Conservation (phyloP, 64 coral and sea anemone genomes). For the Astreopora myriophthalma region DNA sequence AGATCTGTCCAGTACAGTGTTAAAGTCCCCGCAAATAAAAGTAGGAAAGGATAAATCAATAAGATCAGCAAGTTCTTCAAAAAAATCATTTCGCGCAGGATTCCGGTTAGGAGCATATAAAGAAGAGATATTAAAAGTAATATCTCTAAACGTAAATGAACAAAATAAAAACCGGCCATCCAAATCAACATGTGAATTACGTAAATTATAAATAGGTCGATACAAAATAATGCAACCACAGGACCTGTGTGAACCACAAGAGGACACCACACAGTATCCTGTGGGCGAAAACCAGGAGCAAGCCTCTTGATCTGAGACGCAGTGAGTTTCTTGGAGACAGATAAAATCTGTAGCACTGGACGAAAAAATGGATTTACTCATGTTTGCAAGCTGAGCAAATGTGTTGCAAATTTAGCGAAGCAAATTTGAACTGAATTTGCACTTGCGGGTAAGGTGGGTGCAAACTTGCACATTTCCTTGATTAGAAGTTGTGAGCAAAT, state of each 20-base stretch:
- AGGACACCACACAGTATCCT: background rate
- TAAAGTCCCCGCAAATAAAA: background rate
- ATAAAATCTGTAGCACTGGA: too few species aligned
- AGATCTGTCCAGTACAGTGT: too few species aligned
- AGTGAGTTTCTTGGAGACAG: too few species aligned
- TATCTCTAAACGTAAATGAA: background rate
- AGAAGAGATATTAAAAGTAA: background rate
- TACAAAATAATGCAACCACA: background rate
- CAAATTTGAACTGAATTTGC: too few species aligned
- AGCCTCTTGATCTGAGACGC: background rate
- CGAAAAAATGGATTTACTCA: too few species aligned
- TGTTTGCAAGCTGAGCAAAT: too few species aligned
- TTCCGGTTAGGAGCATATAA: conserved; percentile 26
- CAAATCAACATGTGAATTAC: background rate
- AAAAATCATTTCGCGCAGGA: background rate
- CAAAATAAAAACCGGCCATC: background rate
- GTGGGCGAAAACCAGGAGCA: conserved; percentile 13
- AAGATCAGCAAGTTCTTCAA: background rate
- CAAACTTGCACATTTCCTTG: too few species aligned
- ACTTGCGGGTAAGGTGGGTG: too few species aligned
- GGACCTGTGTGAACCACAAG: background rate
- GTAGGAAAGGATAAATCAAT: background rate
- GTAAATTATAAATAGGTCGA: background rate
- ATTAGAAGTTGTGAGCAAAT: too few species aligned
- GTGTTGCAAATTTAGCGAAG: too few species aligned